Evolutionary conservation across 1,140 invertebrate species (phyloP), one percentile per base, ranked within the genome.

Genomic region (Drosophila azteca): DNA sequence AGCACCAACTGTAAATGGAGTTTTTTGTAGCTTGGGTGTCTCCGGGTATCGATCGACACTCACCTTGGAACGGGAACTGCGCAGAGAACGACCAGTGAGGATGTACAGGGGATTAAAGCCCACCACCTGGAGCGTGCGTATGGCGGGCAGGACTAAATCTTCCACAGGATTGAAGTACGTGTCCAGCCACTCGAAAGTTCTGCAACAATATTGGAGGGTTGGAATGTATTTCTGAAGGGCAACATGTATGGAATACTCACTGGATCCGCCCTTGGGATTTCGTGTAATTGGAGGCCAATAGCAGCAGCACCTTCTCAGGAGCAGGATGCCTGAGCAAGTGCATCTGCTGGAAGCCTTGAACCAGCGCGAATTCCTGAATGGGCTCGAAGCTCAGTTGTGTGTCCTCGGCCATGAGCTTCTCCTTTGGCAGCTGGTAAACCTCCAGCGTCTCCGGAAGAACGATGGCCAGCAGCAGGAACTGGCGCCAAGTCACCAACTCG

Each of bases 171-270:
- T 89, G 26, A 91, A 91, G 54, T 79, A 90, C 2, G 83, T 73
- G 29, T 91, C 79, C 54, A 79, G 60, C 90, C 90, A 91, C 49
- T 89, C 87, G 26, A 75, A 91, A 13, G 90, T 85, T 59, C 90
- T 91, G n/a, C 5, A 17, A 43, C 2, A 7, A 1, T 41, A 35
- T 7, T 20, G 17, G 0, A 20, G 1, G 1, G n/a, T 13, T 13
- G 3, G 35, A 39, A 39, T 39, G 11, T 11, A 5, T 39, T 39
- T 5, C 1, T 39, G 35, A 39, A 13, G 11, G 35, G 3, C 3
- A 11, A 11, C 13, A 5, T 13, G 11, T 39, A 4, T 39, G 35
- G 35, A 39, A 1, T 11, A 39, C 35, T 39, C 35, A 39, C 35
- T 39, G 35, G 4, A 39, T 39, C 35, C 35, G 11, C 11, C 35